Conservation (phyloP, 1,140 invertebrate species). For the Teleopsis dalmanni region DNA sequence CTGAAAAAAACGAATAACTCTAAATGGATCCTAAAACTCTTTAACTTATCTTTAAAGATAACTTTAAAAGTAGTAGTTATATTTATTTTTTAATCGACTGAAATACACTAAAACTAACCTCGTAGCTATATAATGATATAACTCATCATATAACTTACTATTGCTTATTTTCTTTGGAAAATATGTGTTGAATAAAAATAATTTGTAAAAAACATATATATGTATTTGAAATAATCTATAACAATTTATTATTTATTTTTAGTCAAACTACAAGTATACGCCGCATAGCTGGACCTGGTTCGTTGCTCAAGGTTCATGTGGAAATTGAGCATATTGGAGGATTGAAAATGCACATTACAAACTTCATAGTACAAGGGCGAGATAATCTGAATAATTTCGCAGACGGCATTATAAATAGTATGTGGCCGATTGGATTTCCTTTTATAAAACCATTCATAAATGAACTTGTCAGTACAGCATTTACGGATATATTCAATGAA, state of each 20-base stretch:
- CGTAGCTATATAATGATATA: too few species aligned
- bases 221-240: not conserved
- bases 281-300: conserved; percentile 44
- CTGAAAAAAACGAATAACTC: too few species aligned
- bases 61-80: too few species aligned
- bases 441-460: conserved; percentile 66
- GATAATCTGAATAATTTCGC: conserved; percentile 53
- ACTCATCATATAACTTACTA: too few species aligned
- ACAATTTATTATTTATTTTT: conserved; percentile 6
- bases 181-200: not conserved
- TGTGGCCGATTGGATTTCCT: conserved; percentile 69
- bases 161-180: not conserved
- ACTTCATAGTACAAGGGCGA: conserved; percentile 56
- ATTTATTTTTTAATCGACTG: too few species aligned
- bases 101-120: too few species aligned
- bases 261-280: conserved; percentile 66
- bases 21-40: too few species aligned
- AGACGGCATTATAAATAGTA: conserved; percentile 54
- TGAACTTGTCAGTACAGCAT: conserved; percentile 70
- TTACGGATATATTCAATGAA: conserved; percentile 70
- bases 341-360: conserved; percentile 67
- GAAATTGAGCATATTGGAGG: conserved; percentile 65
- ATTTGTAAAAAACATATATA: too few species aligned
- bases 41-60: too few species aligned
- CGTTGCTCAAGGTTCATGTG: conserved; percentile 56